phyloP scores from a whole-genome alignment of 2,888 invertebrate species.

The Netelia inedita region DNA sequence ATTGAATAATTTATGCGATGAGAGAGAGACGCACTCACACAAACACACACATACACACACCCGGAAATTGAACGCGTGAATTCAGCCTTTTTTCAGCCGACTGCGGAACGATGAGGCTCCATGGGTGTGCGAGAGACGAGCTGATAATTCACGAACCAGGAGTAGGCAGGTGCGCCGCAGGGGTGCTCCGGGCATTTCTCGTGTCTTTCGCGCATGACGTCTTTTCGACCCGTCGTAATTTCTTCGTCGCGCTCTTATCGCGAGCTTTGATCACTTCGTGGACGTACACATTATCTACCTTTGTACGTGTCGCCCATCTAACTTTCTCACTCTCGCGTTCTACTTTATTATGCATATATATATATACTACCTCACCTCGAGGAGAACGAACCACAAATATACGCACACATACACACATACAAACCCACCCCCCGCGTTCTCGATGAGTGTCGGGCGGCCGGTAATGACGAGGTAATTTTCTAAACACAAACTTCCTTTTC shows the following conservation, averaged over 20 bases:
- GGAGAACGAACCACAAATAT: conserved; percentile 14
- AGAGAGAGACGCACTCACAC: conserved; percentile 20
- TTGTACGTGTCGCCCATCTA: conserved; percentile 32
- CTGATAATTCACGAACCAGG: conserved; percentile 47
- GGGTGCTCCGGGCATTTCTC: conserved; percentile 41
- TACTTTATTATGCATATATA: conserved; percentile 26
- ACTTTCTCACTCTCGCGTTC: conserved; percentile 68
- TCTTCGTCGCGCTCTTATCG: conserved; percentile 70
- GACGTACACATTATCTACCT: conserved; percentile 63
- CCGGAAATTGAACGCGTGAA: too few relatives aligned
- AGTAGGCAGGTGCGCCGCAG: conserved; percentile 27
- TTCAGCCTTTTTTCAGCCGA: conserved; percentile 38
- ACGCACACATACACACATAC: conserved; percentile 31
- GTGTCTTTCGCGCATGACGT: conserved; percentile 46
- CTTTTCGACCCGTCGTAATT: conserved; percentile 67
- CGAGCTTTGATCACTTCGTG: conserved; percentile 65
- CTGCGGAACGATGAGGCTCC: conserved; percentile 22
- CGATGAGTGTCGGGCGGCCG: conserved; percentile 59
- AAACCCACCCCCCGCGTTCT: conserved; percentile 23
- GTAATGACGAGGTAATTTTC: conserved; percentile 83
- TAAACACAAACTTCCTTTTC: conserved; percentile 82
- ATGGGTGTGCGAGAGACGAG: conserved; percentile 11
- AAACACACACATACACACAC: too few relatives aligned
- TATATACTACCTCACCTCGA: conserved; percentile 46
- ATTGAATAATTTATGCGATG: conserved; percentile 56